Conservation (phyloP, 2,113 vertebrate species). For the Crotalus tigris region DNA sequence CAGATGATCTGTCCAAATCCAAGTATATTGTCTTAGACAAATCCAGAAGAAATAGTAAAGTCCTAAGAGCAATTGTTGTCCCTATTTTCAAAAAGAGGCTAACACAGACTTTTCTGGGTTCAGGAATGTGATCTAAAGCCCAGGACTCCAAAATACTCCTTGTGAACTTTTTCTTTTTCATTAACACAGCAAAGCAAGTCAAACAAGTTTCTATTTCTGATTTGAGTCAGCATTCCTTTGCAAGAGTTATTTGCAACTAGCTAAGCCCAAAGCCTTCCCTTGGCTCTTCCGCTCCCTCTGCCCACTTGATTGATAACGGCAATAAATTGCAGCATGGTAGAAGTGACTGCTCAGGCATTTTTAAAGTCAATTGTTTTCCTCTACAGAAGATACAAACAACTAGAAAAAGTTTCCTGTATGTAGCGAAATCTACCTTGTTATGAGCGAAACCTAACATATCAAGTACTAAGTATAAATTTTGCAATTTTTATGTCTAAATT, state of each 20-base stretch:
- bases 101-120: neutral
- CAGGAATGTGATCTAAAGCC: neutral
- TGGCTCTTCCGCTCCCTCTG: neutral
- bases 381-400: neutral
- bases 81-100: neutral
- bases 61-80: neutral
- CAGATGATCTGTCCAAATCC: neutral
- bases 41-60: neutral
- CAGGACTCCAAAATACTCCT: neutral
- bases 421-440: neutral
- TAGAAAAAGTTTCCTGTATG: neutral
- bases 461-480: neutral
- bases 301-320: neutral
- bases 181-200: neutral
- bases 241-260: neutral
- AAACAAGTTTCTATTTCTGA: neutral
- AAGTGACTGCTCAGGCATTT: neutral
- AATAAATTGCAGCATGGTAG: neutral
- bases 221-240: neutral
- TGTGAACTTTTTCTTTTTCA: neutral
- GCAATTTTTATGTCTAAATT: neutral
- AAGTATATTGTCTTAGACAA: neutral
- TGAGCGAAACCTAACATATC: neutral
- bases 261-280: neutral
- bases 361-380: neutral